Evolutionary conservation across 2,113 vertebrate species (phyloP).

Genomic region (Gasterosteus nipponicus): DNA sequence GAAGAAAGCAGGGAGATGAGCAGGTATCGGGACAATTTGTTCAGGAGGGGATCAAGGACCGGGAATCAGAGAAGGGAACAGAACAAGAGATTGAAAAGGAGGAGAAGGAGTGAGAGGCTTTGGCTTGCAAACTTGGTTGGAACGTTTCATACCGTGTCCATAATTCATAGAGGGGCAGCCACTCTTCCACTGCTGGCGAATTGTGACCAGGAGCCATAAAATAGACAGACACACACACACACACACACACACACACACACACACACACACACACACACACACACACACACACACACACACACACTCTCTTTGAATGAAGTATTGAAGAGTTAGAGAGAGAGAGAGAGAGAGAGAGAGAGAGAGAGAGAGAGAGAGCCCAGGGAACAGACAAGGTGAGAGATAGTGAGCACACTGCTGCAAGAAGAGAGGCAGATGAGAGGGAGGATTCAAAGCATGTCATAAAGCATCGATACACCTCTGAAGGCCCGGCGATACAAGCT

Average conservation of each 20-base stretch:
- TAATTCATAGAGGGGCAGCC: constrained; percentile 67
- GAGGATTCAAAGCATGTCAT: constrained; percentile 69
- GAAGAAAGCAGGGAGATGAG: background rate
- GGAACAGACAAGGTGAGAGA: constrained; percentile 9
- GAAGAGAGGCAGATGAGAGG: constrained; percentile 36
- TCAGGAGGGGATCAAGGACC: background rate
- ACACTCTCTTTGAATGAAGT: constrained; percentile 8
- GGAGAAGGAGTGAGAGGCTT: constrained; percentile 9
- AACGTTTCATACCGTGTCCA: constrained; percentile 56
- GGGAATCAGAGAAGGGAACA: constrained; percentile 3
- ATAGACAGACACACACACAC: constrained; percentile 10
- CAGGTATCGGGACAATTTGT: background rate
- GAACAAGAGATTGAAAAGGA: constrained; percentile 11
- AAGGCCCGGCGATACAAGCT: constrained; percentile 38
- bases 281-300: constrained; percentile 25
- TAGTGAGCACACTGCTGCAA: constrained; percentile 27
- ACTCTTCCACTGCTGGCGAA: constrained; percentile 43
- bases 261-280: constrained; percentile 20
- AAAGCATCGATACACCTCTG: constrained; percentile 68
- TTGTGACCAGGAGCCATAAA: constrained; percentile 52
- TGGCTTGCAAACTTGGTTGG: constrained; percentile 38
- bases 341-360: background rate
- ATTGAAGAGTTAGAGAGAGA: background rate
- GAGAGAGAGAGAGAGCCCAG: background rate
- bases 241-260: constrained; percentile 20